A percentile compares a stretch with the other conserved stretches of the same genome.
Conservation (phyloP, 2,113 vertebrate genomes). For the Aramus guarauna region DNA sequence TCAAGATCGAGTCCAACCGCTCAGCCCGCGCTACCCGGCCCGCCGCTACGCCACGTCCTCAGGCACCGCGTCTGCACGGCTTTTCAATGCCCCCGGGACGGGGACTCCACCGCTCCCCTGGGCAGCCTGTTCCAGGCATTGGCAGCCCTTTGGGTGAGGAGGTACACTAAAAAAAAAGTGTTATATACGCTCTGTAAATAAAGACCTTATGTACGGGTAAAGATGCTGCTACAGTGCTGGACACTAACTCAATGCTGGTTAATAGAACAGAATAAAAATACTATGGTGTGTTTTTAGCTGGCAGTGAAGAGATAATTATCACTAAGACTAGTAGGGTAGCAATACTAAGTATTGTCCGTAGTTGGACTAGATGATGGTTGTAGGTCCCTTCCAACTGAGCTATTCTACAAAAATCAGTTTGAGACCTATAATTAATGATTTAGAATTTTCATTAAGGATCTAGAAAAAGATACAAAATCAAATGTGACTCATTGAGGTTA, state of each 20-base stretch:
- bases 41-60: background rate
- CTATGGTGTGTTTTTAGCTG: background rate
- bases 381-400: background rate
- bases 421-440: background rate
- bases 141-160: background rate
- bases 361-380: background rate
- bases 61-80: background rate
- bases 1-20: background rate
- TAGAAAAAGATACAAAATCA: background rate
- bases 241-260: background rate
- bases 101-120: background rate
- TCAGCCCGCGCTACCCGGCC: background rate
- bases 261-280: background rate
- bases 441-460: background rate
- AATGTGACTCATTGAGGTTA: background rate
- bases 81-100: background rate
- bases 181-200: background rate
- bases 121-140: no score
- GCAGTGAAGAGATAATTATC: background rate
- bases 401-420: background rate
- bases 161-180: background rate
- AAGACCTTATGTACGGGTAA: background rate
- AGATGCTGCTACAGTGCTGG: background rate
- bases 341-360: background rate
- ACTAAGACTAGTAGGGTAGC: no score